Conservation (phyloP, 2,113 vertebrate species). For the Emydocephalus ijimae region DNA sequence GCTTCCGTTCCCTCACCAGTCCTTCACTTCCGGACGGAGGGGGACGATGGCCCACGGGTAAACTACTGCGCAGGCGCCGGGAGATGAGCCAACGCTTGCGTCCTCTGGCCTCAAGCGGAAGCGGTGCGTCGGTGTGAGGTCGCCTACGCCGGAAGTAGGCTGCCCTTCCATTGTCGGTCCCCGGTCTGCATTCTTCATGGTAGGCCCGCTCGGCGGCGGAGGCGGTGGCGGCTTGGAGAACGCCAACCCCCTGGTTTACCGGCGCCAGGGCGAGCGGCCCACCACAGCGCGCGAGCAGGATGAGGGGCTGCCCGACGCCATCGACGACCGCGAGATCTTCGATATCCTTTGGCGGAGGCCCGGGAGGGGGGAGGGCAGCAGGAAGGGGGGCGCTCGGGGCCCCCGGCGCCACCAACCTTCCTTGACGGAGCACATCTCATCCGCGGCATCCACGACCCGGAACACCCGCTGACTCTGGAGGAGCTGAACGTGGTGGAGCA, state of each 20-base stretch:
- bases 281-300: background rate
- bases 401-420: background rate
- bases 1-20: background rate
- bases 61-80: background rate
- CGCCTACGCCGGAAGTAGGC: background rate
- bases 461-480: background rate
- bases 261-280: background rate
- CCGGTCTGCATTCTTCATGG: background rate
- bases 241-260: background rate
- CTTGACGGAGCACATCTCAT: background rate
- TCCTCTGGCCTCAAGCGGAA: background rate
- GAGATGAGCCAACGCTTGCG: background rate
- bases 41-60: background rate
- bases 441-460: background rate
- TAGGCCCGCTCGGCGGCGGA: background rate
- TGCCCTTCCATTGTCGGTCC: fast-evolving
- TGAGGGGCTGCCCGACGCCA: background rate
- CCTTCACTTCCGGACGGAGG: background rate
- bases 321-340: background rate
- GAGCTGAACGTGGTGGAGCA: background rate
- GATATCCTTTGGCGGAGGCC: background rate
- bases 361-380: background rate
- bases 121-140: fast-evolving
- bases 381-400: background rate
- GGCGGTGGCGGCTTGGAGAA: background rate